Conservation (phyloP, 35 echinoderm and acorn worm genomes). For the Diadema setosum region DNA sequence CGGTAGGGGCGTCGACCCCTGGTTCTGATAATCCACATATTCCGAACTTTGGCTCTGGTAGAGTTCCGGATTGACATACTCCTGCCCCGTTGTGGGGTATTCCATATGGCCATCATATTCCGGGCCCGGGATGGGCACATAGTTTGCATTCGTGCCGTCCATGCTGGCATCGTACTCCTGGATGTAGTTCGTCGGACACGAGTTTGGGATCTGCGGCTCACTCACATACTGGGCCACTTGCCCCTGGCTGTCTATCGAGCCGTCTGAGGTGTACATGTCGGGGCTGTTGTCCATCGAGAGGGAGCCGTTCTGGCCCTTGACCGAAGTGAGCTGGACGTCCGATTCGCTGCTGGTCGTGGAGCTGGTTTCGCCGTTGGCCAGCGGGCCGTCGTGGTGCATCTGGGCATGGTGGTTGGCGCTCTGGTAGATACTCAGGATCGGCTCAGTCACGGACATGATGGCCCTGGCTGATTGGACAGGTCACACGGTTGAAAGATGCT, state of each 20-base stretch:
- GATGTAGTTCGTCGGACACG: slow-evolving; percentile 15
- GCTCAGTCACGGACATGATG: slow-evolving; percentile 70
- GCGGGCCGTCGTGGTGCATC: slow-evolving; percentile 53
- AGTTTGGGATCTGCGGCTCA: slow-evolving; percentile 40
- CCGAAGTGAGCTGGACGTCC: slow-evolving; percentile 34
- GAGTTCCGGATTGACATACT: slow-evolving; percentile 53
- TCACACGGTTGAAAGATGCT: not conserved
- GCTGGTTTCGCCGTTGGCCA: slow-evolving; percentile 79
- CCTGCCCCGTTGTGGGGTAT: slow-evolving; percentile 33
- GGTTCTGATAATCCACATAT: slow-evolving; percentile 74
- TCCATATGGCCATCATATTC: slow-evolving; percentile 72
- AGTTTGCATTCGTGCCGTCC: slow-evolving; percentile 37
- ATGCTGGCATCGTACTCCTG: slow-evolving; percentile 54
- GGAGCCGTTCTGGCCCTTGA: slow-evolving; percentile 49
- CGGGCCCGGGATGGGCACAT: slow-evolving; percentile 43
- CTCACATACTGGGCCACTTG: slow-evolving; percentile 54
- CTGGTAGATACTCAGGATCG: slow-evolving; percentile 45
- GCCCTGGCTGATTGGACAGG: not conserved
- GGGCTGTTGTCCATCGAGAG: slow-evolving; percentile 72
- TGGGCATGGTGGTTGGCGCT: slow-evolving; percentile 56
- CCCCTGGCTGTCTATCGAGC: slow-evolving; percentile 76
- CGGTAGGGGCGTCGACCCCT: not conserved
- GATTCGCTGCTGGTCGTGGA: slow-evolving; percentile 76
- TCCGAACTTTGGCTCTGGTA: slow-evolving; percentile 41
- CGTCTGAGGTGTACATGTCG: slow-evolving; percentile 74